phyloP scores from a whole-genome alignment of 2,888 invertebrate species.

The Synergus itoensis region DNA sequence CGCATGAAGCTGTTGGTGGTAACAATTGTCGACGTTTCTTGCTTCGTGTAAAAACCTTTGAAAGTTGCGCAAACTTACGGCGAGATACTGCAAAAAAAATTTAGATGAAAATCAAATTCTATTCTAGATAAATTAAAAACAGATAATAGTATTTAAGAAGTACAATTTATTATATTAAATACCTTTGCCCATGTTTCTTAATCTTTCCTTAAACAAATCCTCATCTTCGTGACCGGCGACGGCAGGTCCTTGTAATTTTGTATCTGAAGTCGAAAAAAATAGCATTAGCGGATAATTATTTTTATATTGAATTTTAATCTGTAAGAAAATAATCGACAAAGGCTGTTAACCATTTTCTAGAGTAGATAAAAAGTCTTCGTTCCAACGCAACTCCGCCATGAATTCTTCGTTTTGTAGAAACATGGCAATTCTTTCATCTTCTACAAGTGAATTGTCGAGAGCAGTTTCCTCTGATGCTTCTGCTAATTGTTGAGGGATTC shows the following conservation, averaged over 20 bases:
- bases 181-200: conserved; percentile 91
- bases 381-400: conserved; percentile 90
- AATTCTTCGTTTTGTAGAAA: conserved; percentile 95
- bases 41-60: conserved; percentile 85
- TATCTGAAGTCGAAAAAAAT: conserved; percentile 61
- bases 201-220: conserved; percentile 86
- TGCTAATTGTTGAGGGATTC: conserved; percentile 79
- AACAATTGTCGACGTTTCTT: conserved; percentile 74
- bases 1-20: conserved; percentile 75
- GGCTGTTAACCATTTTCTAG: conserved; percentile 85
- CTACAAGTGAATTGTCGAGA: conserved; percentile 81
- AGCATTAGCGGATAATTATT: conserved; percentile 7
- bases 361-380: conserved; percentile 92
- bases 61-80: conserved; percentile 89
- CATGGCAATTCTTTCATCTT: conserved; percentile 92
- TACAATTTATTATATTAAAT: conserved; percentile 54
- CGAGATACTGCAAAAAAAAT: conserved; percentile 82
- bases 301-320: background rate
- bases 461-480: conserved; percentile 65
- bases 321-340: conserved; percentile 9
- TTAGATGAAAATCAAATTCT: conserved; percentile 4
- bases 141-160: background rate
- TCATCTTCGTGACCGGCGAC: conserved; percentile 81
- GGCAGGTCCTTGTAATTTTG: conserved; percentile 68
- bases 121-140: conserved; percentile 9